Base-by-base conservation (phyloP, 2,797 vertebrate species). In the Choloepus didactylus region DNA sequence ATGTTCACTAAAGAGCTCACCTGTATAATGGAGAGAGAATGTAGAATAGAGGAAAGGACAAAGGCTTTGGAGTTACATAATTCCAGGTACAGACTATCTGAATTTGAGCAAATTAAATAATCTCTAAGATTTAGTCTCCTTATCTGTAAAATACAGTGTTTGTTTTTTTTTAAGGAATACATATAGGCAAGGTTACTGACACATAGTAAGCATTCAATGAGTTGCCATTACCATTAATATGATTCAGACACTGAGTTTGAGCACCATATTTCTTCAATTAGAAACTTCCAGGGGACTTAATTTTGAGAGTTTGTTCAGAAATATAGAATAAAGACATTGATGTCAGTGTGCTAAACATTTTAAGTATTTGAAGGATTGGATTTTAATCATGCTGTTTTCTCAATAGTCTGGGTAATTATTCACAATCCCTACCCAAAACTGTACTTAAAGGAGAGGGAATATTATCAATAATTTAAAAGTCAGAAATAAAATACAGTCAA, bases 261-360 rank as follows among this genome's bases (percentile, higher is more conserved):
- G 25, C 3, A 76, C 35, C 25, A 54, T 38, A 31, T 85, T 95
- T 59, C 23, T 79, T 73, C 31, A 82, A 41, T 41, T 77, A 72
- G 75, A 88, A 96, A 93, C 38, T 51, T 82, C n/a, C 27, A 93
- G 25, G 51, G 38, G 62, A 54, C 19, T 66, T 35, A 12, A 66
- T 87, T 95, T 85, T 89, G 94, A 95, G 66, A 86, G 80, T 83
- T 92, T 72, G 69, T 14, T 92, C 15, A 81, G 25, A 84, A 80
- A 81, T 86, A 69, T 89, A 85, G 5, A 60, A 62, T 77, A 83
- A 91, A 90, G 31, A 9, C 75, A 76, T 27, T 76, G 35, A n/a
- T 59, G 73, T 38, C 18, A 67, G 84, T 51, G 94, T 94, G 9
- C 14, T 81, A 62, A 86, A 73, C 89, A 84, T 93, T 95, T 89